These are phyloP conservation scores for Montipora foliosa DNA, from an alignment of 64 coral and sea anemone genomes.

Conservation along the genomic window DNA sequence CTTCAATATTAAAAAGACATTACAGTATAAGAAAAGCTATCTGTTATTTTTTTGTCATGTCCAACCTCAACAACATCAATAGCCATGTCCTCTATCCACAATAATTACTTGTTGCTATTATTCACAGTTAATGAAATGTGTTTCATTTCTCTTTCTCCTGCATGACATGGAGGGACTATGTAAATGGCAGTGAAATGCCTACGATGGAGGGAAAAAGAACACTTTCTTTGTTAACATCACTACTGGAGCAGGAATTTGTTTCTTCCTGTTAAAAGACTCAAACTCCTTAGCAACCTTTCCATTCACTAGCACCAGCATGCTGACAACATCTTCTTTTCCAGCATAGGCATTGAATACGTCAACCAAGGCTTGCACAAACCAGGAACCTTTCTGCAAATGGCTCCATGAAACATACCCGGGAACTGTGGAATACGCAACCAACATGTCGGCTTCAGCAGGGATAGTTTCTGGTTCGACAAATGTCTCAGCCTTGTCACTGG, in stretches of 20 bases:
- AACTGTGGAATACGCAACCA: slow-evolving; percentile 94
- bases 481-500: background rate
- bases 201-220: slow-evolving; percentile 75
- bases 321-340: slow-evolving; percentile 87
- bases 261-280: slow-evolving; percentile 92
- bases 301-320: slow-evolving; percentile 92
- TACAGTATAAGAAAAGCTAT: no score
- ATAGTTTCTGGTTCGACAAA: slow-evolving; percentile 72
- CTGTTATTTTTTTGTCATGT: no score
- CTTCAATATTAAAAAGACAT: no score
- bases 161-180: no score
- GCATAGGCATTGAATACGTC: slow-evolving; percentile 87
- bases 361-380: slow-evolving; percentile 95
- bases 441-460: slow-evolving; percentile 93
- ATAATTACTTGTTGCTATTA: no score
- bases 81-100: no score
- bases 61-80: no score
- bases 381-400: slow-evolving; percentile 86
- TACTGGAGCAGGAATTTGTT: slow-evolving; percentile 96
- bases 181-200: background rate
- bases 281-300: slow-evolving; percentile 95
- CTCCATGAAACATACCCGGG: slow-evolving; percentile 98
- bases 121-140: no score
- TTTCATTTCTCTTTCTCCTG: no score
- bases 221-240: slow-evolving; percentile 97